Evolutionary conservation across 2,888 invertebrate species (phyloP).

Genomic region (Pseudococcus viburni): DNA sequence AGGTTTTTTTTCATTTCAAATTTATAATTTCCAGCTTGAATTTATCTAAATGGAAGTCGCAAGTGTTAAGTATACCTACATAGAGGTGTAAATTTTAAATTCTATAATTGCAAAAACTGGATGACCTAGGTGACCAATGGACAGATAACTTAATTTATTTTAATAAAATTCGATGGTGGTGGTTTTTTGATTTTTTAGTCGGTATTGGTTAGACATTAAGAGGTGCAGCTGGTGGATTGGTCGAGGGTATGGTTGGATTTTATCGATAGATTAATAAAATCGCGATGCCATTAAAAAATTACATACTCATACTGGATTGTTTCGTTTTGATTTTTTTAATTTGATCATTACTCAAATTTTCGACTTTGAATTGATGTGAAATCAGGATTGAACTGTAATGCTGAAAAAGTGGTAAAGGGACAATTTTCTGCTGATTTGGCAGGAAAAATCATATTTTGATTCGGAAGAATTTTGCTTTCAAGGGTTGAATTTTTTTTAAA

Average conservation of each 20-base stretch:
- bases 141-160: constrained; percentile 10
- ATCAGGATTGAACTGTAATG: too few relatives aligned
- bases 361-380: too few relatives aligned
- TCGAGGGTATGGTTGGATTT: neutral
- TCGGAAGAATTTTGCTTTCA: too few relatives aligned
- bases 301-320: too few relatives aligned
- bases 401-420: too few relatives aligned
- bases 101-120: constrained; percentile 11
- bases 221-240: neutral
- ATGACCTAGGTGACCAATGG: constrained; percentile 26
- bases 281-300: too few relatives aligned
- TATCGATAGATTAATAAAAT: neutral
- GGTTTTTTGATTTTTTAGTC: neutral
- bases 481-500: too few relatives aligned
- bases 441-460: too few relatives aligned
- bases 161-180: neutral
- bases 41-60: neutral
- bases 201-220: neutral
- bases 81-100: neutral
- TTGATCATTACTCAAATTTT: too few relatives aligned
- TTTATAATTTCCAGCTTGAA: neutral
- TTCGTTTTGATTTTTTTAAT: too few relatives aligned
- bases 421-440: too few relatives aligned
- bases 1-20: neutral
- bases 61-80: neutral